A percentile compares a stretch with the other conserved stretches of the same genome.
These are phyloP conservation scores for Daktulosphaira vitifoliae DNA, from an alignment of 1,140 invertebrate species.

Conservation along the genomic window DNA sequence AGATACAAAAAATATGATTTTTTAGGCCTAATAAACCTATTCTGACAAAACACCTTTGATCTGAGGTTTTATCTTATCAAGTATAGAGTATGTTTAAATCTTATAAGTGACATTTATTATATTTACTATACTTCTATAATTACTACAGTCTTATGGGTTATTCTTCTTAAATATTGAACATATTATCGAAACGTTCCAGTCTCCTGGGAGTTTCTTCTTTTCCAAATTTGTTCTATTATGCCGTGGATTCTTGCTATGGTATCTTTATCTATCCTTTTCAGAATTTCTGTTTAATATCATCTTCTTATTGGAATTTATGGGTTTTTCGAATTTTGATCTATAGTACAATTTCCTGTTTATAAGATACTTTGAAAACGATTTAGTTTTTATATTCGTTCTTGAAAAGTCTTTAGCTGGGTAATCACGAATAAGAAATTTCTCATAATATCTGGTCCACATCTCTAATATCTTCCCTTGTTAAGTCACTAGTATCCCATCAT, in stretches of 20 bases:
- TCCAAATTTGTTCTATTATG: conserved; percentile 33
- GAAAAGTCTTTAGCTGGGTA: background rate
- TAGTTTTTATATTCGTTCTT: background rate
- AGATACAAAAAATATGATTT: conserved; percentile 36
- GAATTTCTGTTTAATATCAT: conserved; percentile 22
- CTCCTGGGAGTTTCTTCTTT: conserved; percentile 36
- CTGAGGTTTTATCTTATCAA: conserved; percentile 16
- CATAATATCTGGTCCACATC: background rate
- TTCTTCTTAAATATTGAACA: conserved; percentile 39
- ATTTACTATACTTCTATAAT: conserved; percentile 39
- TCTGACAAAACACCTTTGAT: conserved; percentile 34
- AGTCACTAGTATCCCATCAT: background rate
- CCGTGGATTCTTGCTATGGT: background rate
- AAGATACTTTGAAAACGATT: background rate
- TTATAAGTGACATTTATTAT: background rate
- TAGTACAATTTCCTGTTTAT: background rate
- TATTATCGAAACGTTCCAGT: conserved; percentile 37
- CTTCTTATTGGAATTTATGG: conserved; percentile 12
- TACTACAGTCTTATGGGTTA: conserved; percentile 35
- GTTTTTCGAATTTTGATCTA: conserved; percentile 1
- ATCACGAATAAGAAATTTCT: background rate
- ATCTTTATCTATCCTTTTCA: conserved; percentile 21
- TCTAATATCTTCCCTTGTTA: background rate
- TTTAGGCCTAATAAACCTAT: conserved; percentile 34
- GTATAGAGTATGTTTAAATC: conserved; percentile 5